Evolutionary conservation across 1,140 invertebrate species (phyloP).

Genomic region (Lepidurus apus): DNA sequence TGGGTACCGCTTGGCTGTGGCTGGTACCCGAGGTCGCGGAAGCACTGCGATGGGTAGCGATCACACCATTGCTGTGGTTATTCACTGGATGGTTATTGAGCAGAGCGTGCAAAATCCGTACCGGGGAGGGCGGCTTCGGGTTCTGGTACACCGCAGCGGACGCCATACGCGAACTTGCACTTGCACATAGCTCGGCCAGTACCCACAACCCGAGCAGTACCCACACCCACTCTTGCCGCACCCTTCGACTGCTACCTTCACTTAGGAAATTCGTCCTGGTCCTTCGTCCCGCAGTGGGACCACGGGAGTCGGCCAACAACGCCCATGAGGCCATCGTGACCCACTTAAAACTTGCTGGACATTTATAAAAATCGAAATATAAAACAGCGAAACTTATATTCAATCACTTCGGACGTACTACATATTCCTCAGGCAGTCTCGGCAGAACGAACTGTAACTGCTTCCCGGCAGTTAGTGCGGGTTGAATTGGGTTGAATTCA

Average conservation of each 20-base stretch:
- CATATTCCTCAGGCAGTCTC: not conserved
- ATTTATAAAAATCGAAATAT: not conserved
- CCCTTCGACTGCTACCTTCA: not conserved
- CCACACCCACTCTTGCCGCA: not conserved
- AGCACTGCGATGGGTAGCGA: not conserved
- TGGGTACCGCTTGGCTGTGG: not conserved
- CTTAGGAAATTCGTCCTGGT: not conserved
- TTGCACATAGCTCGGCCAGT: not conserved
- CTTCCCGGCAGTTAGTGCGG: not conserved
- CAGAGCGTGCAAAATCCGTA: constrained; percentile 9
- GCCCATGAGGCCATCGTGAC: not conserved
- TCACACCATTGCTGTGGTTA: not conserved
- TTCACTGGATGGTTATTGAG: constrained; percentile 4
- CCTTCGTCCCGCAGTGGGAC: not conserved
- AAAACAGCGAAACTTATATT: not conserved
- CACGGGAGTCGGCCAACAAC: not conserved
- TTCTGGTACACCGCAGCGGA: not conserved
- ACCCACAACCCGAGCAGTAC: not conserved
- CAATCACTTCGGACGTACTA: not conserved
- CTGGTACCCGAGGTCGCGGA: constrained; percentile 15
- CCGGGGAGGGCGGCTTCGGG: not conserved
- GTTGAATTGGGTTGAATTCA: not conserved
- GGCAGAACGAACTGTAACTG: not conserved
- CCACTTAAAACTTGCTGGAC: not conserved
- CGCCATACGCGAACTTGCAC: not conserved